Evolutionary conservation across 1,140 invertebrate genomes (phyloP), one percentile per base, ranked within the genome.

Genomic region (Pseudomyrmex gracilis): DNA sequence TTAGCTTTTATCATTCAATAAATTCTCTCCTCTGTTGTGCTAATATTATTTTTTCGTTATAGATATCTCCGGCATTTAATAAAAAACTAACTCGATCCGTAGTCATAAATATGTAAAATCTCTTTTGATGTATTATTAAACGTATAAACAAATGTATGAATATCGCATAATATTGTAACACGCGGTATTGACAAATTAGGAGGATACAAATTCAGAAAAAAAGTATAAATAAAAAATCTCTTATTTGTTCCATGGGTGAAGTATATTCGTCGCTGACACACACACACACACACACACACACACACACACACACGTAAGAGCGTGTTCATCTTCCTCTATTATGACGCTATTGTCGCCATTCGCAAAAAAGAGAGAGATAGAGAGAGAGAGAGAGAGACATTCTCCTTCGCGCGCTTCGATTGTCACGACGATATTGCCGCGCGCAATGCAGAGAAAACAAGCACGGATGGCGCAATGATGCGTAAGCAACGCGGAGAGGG

Each of bases 311-410:
- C 47, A 10, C 47, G 49, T 63, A 63, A 34, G 34, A 34, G 24
- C 15, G 7, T 43, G 12, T 60, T 9, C 15, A 22, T 9, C 20
- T 24, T 61, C 45, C n/a, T 12, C 22, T n/a, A 24, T 64, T 64
- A 64, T 76, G 60, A 64, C 45, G 15, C 22, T n/a, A 76, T 57
- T 68, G 61, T 17, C 64, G 64, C 34, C 63, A 66, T 68, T 78
- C 17, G 43, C 13, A 34, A 5, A 34, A 34, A 34, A 34, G 34
- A 34, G 34, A 34, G 34, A 34, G 34, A 34, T 4, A 34, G 34
- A 34, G 5, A 34, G 34, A 34, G 34, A 24, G 24, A 34, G 34
- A 34, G 34, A 80, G 47, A 53, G 70, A n/a, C n/a, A n/a, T 49
- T 45, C 53, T 55, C 60, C 22, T 45, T 15, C 15, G 2, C 2